Percentiles rank a stretch among this genome's conserved stretches.
Evolutionary conservation across 2,888 invertebrate species (phyloP).

Genomic region (Cetonia aurata): DNA sequence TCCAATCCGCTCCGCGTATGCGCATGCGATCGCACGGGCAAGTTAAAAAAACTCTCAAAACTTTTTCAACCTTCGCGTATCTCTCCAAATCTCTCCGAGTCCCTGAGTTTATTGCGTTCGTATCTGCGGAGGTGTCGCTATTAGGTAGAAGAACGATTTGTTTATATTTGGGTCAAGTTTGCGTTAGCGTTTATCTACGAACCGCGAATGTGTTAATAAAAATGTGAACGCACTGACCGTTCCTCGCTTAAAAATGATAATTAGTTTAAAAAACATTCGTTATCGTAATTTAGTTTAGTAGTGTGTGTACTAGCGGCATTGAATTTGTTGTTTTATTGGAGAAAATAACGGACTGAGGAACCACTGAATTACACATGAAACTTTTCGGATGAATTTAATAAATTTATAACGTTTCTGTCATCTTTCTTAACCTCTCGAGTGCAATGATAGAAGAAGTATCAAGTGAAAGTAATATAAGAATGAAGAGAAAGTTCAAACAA

Average conservation of each 20-base stretch:
- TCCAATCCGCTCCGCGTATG: no score
- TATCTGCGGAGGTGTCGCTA: no score
- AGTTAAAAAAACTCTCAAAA: no score
- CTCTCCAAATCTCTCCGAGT: no score
- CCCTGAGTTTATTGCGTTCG: no score
- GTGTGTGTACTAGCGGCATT: neutral
- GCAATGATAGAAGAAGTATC: slow-evolving; percentile 1
- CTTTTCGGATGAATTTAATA: neutral
- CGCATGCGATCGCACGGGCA: no score
- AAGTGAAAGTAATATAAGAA: slow-evolving; percentile 26
- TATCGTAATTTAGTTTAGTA: neutral
- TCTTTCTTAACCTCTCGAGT: neutral
- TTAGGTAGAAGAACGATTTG: neutral
- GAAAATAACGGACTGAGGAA: no score
- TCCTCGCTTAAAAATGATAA: neutral
- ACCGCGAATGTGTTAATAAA: neutral
- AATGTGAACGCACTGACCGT: neutral
- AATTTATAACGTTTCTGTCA: neutral
- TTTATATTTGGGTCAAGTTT: slow-evolving; percentile 31
- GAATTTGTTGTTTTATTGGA: neutral
- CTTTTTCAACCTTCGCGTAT: no score
- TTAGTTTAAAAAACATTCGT: slow-evolving; percentile 4
- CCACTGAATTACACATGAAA: neutral
- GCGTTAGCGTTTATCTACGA: slow-evolving; percentile 10
- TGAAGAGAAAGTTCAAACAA: slow-evolving; percentile 25